These are phyloP conservation scores for Graptemys geographica DNA, from an alignment of 2,797 vertebrate genomes.

Conservation along the genomic window DNA sequence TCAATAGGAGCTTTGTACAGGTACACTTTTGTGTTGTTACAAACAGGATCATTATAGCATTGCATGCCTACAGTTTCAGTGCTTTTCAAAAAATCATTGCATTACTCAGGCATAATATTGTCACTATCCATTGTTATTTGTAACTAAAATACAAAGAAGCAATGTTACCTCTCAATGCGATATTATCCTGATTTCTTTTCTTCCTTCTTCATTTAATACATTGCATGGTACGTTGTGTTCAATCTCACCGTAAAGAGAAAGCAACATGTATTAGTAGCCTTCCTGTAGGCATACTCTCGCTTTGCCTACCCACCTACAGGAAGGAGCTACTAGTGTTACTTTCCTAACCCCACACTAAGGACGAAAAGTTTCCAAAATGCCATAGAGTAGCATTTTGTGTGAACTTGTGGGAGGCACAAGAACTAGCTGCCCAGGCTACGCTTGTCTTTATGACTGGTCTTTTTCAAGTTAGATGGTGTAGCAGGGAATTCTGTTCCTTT, in stretches of 20 bases:
- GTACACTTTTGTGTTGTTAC: not conserved
- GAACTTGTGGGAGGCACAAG: not conserved
- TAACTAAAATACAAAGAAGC: not conserved
- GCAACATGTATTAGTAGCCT: not conserved
- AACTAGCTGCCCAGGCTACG: not conserved
- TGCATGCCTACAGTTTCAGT: not conserved
- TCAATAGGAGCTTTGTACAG: not conserved
- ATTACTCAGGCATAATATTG: not conserved
- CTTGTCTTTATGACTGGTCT: not conserved
- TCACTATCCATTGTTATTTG: not conserved
- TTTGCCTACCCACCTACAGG: slow-evolving; percentile 53
- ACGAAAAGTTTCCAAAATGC: not conserved
- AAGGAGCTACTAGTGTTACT: not conserved
- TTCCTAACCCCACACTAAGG: fast-evolving
- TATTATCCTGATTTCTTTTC: not conserved
- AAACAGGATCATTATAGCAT: not conserved
- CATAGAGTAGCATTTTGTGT: fast-evolving
- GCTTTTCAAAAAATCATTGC: not conserved
- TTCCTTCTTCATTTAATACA: not conserved
- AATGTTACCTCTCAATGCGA: slow-evolving; percentile 23
- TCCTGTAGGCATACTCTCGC: fast-evolving
- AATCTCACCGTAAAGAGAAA: not conserved
- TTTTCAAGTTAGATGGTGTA: not conserved
- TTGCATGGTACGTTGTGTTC: fast-evolving
- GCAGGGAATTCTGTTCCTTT: not conserved